These are phyloP conservation scores for Periphyllus acericola DNA, from an alignment of 2,888 invertebrate species.

Conservation along the genomic window DNA sequence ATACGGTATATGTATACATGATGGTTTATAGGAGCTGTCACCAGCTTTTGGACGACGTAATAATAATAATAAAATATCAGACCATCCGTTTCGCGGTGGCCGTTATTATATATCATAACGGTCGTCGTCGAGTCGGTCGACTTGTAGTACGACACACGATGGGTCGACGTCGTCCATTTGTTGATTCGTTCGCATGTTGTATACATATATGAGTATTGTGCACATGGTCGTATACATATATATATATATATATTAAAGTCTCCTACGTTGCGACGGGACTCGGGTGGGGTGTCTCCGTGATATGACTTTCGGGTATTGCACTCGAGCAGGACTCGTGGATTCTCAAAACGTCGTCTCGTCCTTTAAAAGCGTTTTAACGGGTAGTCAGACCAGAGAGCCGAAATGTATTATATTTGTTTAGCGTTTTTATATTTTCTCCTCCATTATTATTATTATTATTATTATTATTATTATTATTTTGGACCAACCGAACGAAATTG, in stretches of 20 bases:
- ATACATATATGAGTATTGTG: background rate
- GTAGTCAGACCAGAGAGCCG: background rate
- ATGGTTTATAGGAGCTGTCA: background rate
- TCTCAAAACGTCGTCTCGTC: constrained; percentile 13
- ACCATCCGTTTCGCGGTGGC: background rate
- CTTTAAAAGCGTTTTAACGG: constrained; percentile 11
- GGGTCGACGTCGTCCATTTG: constrained; percentile 25
- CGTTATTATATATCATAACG: background rate
- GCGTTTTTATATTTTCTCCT: too few species aligned
- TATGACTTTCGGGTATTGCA: background rate
- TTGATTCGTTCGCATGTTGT: constrained; percentile 10
- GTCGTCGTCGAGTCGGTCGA: background rate
- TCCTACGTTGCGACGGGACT: too few species aligned
- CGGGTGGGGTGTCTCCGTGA: too few species aligned
- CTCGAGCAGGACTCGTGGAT: background rate
- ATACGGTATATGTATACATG: background rate
- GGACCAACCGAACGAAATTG: background rate
- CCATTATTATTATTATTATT: too few species aligned
- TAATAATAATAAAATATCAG: background rate
- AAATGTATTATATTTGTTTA: background rate
- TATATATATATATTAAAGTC: background rate
- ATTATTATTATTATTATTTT: background rate
- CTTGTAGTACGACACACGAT: too few species aligned
- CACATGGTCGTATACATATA: too few species aligned
- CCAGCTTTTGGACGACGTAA: background rate